phyloP scores from a whole-genome alignment of 2,113 vertebrate genomes.

The Prionailurus bengalensis region DNA sequence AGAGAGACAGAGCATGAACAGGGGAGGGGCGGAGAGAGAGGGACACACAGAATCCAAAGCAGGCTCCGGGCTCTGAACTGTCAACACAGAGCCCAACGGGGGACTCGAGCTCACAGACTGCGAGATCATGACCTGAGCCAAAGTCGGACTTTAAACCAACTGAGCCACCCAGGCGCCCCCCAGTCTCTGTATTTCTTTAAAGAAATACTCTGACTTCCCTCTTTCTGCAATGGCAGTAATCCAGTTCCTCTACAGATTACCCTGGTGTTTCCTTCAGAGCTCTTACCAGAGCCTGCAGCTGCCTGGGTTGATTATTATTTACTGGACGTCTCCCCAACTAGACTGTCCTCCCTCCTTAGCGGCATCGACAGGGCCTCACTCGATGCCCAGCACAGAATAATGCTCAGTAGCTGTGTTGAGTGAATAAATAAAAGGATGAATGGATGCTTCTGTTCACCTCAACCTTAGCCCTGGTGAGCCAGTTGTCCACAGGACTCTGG shows the following conservation, averaged over 20 bases:
- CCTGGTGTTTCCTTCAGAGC: too few relatives aligned
- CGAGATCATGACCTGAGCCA: too few relatives aligned
- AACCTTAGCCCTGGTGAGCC: background rate
- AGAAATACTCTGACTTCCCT: background rate
- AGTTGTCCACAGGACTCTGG: background rate
- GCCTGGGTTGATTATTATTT: background rate
- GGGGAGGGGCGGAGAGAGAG: too few relatives aligned
- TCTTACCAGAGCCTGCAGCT: background rate
- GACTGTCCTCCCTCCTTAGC: background rate
- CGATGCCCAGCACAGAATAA: fast-evolving
- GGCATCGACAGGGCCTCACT: background rate
- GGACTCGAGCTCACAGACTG: too few relatives aligned
- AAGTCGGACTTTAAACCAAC: too few relatives aligned
- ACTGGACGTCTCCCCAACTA: background rate
- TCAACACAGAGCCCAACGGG: too few relatives aligned
- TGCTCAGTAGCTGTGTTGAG: background rate
- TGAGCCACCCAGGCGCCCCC: too few relatives aligned
- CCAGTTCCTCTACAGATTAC: background rate
- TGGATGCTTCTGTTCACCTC: background rate
- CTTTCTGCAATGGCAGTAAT: too few relatives aligned
- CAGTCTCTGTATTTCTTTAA: background rate
- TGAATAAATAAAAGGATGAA: background rate
- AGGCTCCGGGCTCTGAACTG: too few relatives aligned
- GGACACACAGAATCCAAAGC: too few relatives aligned
- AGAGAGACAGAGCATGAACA: too few relatives aligned